A percentile compares a stretch with the other conserved stretches of the same genome.
Conservation (phyloP, 2,113 vertebrate genomes). For the Baryphthengus martii region DNA sequence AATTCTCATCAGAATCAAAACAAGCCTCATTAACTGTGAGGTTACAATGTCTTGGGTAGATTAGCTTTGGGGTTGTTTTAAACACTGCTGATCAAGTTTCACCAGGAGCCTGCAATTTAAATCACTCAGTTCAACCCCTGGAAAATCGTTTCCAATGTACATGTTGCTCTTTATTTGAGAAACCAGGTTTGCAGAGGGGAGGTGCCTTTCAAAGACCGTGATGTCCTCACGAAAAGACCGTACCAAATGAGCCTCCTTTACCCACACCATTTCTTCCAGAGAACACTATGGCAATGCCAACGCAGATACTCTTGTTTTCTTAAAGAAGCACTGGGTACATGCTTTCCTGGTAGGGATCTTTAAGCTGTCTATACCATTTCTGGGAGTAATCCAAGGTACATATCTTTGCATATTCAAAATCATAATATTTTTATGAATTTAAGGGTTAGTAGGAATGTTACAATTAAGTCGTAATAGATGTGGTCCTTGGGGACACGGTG, state of each 20-base stretch:
- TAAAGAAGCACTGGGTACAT: not conserved
- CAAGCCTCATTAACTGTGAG: slow-evolving; percentile 1
- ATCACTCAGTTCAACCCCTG: not conserved
- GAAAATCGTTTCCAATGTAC: not conserved
- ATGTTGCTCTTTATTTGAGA: not conserved
- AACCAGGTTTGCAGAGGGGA: not conserved
- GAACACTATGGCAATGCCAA: not conserved
- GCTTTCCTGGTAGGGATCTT: not conserved
- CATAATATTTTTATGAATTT: not conserved
- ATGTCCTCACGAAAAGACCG: not conserved
- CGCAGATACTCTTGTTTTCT: not conserved
- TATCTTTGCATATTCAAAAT: not conserved
- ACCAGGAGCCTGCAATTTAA: slow-evolving; percentile 17
- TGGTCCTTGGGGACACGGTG: no score
- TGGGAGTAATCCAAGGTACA: not conserved
- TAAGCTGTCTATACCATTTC: not conserved
- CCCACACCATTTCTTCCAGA: not conserved
- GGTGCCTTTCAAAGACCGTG: not conserved
- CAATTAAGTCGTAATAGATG: no score
- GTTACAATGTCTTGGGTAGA: not conserved
- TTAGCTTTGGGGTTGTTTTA: slow-evolving; percentile 13
- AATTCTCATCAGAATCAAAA: slow-evolving; percentile 36
- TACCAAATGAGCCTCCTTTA: not conserved
- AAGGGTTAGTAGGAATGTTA: not conserved
- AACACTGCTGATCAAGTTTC: slow-evolving; percentile 25